Conservation (phyloP, 2,113 vertebrate genomes). For the Clarias gariepinus region DNA sequence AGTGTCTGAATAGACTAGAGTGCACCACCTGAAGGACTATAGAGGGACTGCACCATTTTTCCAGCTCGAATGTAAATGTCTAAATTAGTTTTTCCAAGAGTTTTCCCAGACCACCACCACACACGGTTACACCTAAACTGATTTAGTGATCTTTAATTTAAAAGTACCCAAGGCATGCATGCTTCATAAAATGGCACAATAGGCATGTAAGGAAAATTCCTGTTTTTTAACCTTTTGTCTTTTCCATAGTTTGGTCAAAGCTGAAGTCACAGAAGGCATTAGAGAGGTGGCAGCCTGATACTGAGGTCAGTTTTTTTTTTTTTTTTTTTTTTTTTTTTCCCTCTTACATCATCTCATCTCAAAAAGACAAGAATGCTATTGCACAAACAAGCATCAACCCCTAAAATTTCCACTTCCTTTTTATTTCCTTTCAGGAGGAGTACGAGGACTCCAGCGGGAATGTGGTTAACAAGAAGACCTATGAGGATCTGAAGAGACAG, state of each 20-base stretch:
- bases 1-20: too few species aligned
- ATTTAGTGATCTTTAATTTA: not conserved
- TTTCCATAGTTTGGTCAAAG: conserved; percentile 89
- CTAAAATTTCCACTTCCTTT: not conserved
- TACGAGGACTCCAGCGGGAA: conserved; percentile 98
- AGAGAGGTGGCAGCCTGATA: conserved; percentile 97
- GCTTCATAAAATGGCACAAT: not conserved
- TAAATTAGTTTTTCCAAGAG: too few species aligned
- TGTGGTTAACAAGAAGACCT: conserved; percentile 98
- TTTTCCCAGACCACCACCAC: not conserved
- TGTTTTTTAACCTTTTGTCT: conserved; percentile 7
- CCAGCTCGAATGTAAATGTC: too few species aligned
- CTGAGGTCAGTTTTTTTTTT: conserved; percentile 79
- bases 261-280: conserved; percentile 95
- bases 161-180: not conserved
- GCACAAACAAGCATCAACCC: not conserved
- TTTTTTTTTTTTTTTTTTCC: too few species aligned
- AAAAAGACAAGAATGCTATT: not conserved
- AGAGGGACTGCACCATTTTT: too few species aligned
- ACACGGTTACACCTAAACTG: not conserved
- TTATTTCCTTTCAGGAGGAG: conserved; percentile 80
- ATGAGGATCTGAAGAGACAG: conserved; percentile 95
- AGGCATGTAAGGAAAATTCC: not conserved
- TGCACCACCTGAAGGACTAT: too few species aligned
- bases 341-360: not conserved